Evolutionary conservation across 2,797 vertebrate genomes (phyloP).

Genomic region (Botia almorhae): DNA sequence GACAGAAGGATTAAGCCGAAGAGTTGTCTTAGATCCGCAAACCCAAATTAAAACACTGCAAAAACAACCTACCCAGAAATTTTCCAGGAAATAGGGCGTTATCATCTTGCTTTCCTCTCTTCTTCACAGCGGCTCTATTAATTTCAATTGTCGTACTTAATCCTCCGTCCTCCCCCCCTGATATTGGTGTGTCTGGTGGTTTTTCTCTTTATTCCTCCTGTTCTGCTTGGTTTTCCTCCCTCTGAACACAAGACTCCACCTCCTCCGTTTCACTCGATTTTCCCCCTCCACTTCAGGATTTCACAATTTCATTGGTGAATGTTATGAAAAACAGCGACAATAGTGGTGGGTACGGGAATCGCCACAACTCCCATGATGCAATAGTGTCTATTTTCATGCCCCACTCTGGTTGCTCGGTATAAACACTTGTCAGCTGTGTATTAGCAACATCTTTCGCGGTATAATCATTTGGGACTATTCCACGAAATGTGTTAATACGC

Average conservation of each 20-base stretch:
- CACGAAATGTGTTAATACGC: neutral
- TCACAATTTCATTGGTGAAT: neutral
- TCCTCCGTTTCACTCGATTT: conserved; percentile 60
- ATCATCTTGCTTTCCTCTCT: conserved; percentile 81
- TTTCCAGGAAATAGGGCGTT: conserved; percentile 93
- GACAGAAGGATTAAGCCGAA: conserved; percentile 58
- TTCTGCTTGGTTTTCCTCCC: conserved; percentile 74
- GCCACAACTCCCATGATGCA: conserved; percentile 14
- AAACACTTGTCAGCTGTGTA: neutral
- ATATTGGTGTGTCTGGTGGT: conserved; percentile 69
- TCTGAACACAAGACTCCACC: conserved; percentile 80
- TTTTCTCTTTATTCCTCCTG: conserved; percentile 71
- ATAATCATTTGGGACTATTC: neutral
- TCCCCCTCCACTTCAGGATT: conserved; percentile 42
- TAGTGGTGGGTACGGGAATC: conserved; percentile 34
- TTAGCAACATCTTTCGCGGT: neutral
- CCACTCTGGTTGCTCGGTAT: neutral
- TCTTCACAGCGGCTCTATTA: conserved; percentile 61
- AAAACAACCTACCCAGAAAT: conserved; percentile 89
- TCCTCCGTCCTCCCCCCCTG: conserved; percentile 71
- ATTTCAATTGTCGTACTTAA: conserved; percentile 66
- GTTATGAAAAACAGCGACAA: conserved; percentile 70
- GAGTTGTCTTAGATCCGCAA: conserved; percentile 63
- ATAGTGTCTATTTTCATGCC: neutral
- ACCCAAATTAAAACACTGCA: conserved; percentile 56